Evolutionary conservation across 2,888 invertebrate species (phyloP).

Genomic region (Hydroisotoma schaefferi): DNA sequence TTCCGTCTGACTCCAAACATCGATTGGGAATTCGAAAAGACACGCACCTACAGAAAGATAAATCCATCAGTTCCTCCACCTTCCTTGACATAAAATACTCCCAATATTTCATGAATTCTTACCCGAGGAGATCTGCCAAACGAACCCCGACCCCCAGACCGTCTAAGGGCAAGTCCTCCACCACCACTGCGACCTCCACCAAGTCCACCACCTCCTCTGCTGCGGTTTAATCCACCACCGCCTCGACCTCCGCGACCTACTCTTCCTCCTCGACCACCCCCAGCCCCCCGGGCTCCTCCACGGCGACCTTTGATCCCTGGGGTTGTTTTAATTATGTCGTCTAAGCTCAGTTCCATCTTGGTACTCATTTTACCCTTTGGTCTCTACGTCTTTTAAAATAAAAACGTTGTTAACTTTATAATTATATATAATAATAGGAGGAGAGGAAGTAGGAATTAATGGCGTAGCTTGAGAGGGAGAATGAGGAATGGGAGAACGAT

Average conservation of each 20-base stretch:
- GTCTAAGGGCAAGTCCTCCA: slow-evolving; percentile 51
- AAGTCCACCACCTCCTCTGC: slow-evolving; percentile 59
- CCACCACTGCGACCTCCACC: slow-evolving; percentile 45
- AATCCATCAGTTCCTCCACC: too few relatives aligned
- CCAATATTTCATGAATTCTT: too few relatives aligned
- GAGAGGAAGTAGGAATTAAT: too few relatives aligned
- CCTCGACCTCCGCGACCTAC: slow-evolving; percentile 52
- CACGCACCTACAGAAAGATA: too few relatives aligned
- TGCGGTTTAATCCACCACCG: slow-evolving; percentile 51
- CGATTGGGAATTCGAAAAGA: too few relatives aligned
- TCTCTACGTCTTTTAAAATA: too few relatives aligned
- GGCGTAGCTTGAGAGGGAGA: too few relatives aligned
- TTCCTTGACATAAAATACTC: too few relatives aligned
- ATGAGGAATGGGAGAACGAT: too few relatives aligned
- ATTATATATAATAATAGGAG: too few relatives aligned
- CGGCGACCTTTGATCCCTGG: slow-evolving; percentile 50
- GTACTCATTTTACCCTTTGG: slow-evolving; percentile 66
- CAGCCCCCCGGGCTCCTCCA: slow-evolving; percentile 53
- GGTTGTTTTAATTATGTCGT: slow-evolving; percentile 81
- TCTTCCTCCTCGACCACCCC: slow-evolving; percentile 50
- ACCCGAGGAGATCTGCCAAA: slow-evolving; percentile 41
- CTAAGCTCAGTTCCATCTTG: slow-evolving; percentile 95
- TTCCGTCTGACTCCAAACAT: too few relatives aligned
- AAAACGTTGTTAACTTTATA: too few relatives aligned
- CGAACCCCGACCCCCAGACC: slow-evolving; percentile 57